A percentile compares a stretch with the other conserved stretches of the same genome.
These are phyloP conservation scores for Paramormyrops kingsleyae DNA, from an alignment of 2,113 vertebrate genomes.

Conservation along the genomic window DNA sequence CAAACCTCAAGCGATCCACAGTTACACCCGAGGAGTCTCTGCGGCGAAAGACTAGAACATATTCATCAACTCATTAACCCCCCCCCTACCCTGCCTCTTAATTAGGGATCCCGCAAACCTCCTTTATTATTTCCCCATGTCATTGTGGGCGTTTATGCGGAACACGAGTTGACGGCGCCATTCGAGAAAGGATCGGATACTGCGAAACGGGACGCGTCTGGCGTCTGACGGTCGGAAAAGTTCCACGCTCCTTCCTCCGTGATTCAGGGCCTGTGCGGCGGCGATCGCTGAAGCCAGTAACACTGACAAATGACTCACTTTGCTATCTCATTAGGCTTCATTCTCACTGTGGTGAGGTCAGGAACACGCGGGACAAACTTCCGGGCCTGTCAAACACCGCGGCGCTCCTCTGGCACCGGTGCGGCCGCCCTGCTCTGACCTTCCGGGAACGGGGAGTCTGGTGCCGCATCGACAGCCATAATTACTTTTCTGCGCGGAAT, in stretches of 20 bases:
- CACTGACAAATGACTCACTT: slow-evolving; percentile 15
- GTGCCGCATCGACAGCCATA: background rate
- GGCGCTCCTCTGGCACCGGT: background rate
- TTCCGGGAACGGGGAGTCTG: background rate
- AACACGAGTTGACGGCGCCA: background rate
- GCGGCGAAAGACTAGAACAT: background rate
- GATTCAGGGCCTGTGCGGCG: too few relatives aligned
- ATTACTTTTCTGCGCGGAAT: background rate
- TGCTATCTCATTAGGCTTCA: slow-evolving; percentile 11
- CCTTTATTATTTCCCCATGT: background rate
- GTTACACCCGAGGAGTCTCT: background rate
- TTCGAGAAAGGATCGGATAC: background rate
- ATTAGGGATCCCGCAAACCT: background rate
- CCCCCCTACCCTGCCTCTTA: background rate
- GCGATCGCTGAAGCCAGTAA: background rate
- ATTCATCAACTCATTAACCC: background rate
- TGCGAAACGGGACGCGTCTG: background rate
- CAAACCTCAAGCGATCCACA: background rate
- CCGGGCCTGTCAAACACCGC: background rate
- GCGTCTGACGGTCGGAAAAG: background rate
- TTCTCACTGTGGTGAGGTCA: background rate
- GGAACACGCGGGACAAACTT: background rate
- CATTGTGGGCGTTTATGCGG: background rate
- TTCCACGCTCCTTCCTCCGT: background rate
- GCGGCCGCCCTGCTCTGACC: background rate